A percentile compares a stretch with the other conserved stretches of the same genome.
These are phyloP conservation scores for Cryptotermes secundus DNA, from an alignment of 1,140 invertebrate species.

Conservation along the genomic window DNA sequence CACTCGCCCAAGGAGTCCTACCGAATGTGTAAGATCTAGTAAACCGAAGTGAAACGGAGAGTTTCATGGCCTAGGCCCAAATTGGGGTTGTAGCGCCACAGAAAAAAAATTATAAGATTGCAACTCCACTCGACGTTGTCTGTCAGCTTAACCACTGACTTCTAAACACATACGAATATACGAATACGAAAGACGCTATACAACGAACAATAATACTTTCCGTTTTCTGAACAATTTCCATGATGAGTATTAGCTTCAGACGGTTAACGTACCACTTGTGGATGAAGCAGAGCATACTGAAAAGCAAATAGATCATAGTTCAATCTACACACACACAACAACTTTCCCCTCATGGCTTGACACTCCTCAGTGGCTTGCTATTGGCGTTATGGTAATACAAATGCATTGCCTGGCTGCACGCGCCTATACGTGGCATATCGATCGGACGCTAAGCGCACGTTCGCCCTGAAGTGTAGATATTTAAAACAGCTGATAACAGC, in stretches of 20 bases:
- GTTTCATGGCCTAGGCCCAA: too few relatives aligned
- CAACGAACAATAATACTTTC: slow-evolving; percentile 5
- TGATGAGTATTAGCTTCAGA: background rate
- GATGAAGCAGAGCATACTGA: background rate
- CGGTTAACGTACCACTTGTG: background rate
- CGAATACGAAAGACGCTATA: background rate
- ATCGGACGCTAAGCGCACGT: background rate
- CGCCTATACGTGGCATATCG: background rate
- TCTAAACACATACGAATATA: background rate
- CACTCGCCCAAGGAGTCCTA: too few relatives aligned
- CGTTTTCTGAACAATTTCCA: background rate
- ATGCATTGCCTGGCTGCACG: background rate
- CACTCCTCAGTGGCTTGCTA: background rate
- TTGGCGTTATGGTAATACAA: background rate
- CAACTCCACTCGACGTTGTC: background rate
- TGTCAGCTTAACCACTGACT: background rate
- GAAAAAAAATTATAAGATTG: too few relatives aligned
- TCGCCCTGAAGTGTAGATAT: background rate
- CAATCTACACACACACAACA: background rate
- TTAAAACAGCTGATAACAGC: background rate
- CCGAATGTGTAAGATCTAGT: too few relatives aligned
- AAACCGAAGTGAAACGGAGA: too few relatives aligned
- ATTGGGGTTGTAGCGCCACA: too few relatives aligned
- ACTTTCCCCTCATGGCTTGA: background rate
- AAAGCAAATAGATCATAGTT: background rate